Evolutionary conservation across 2,797 vertebrate genomes (phyloP).

Genomic region (Hylomyscus alleni): DNA sequence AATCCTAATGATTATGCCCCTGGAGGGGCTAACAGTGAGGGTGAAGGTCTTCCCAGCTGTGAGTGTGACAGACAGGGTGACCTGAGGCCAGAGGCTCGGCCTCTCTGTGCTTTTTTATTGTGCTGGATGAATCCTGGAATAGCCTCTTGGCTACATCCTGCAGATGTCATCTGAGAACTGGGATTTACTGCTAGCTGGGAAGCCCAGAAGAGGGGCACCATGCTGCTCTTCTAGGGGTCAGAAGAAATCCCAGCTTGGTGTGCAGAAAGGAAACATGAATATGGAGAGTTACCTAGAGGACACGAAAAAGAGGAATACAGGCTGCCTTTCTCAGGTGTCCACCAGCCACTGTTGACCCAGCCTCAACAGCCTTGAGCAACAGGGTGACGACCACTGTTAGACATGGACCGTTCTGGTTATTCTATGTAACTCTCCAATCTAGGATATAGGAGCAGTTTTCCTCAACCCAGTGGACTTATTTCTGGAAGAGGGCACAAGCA

Average conservation of each 20-base stretch:
- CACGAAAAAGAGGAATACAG: rapidly evolving
- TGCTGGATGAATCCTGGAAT: not conserved
- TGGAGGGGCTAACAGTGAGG: not conserved
- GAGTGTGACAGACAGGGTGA: not conserved
- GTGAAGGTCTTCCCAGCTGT: not conserved
- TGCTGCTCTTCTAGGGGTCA: not conserved
- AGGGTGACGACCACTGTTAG: not conserved
- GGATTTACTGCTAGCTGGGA: not conserved
- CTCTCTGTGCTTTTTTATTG: not conserved
- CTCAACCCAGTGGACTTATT: not conserved
- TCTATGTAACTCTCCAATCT: not conserved
- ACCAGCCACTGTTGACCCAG: no score
- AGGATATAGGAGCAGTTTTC: not conserved
- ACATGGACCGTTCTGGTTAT: not conserved
- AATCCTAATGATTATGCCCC: not conserved
- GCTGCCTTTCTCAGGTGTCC: not conserved
- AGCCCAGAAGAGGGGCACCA: not conserved
- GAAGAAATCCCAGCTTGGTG: not conserved
- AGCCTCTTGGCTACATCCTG: conserved; percentile 2
- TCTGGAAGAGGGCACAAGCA: not conserved
- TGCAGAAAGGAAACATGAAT: not conserved
- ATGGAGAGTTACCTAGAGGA: not conserved
- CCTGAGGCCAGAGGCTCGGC: not conserved
- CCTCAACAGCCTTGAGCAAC: not conserved
- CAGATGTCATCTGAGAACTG: not conserved